A percentile compares a stretch with the other conserved stretches of the same genome.
Conservation (phyloP, 2,113 vertebrate genomes). For the Glaucomys volans region DNA sequence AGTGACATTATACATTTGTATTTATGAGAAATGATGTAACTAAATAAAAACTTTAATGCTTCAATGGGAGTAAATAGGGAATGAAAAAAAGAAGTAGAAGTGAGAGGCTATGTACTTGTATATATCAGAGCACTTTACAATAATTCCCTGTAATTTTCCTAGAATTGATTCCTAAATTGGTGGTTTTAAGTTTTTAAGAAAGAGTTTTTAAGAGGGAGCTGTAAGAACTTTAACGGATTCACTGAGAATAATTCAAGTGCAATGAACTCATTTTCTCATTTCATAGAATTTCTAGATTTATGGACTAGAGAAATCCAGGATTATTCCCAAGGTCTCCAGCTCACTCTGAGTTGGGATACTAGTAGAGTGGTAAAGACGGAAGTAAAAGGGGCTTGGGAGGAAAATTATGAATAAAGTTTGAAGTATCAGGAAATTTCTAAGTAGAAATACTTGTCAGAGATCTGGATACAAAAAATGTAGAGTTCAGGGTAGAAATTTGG, state of each 20-base stretch:
- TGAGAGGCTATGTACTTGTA: background rate
- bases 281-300: background rate
- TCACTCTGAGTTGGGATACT: background rate
- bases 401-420: background rate
- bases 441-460: background rate
- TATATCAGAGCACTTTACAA: background rate
- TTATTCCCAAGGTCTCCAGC: background rate
- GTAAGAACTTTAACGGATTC: background rate
- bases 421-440: background rate
- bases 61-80: background rate
- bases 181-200: background rate
- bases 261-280: slow-evolving; percentile 6
- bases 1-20: background rate
- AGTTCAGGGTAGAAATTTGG: background rate
- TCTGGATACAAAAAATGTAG: background rate
- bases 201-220: background rate
- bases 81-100: background rate
- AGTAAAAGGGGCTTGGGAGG: background rate
- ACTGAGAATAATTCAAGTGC: background rate
- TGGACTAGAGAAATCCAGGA: background rate
- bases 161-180: background rate
- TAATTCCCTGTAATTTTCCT: background rate
- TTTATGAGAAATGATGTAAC: slow-evolving; percentile 36
- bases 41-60: slow-evolving; percentile 44
- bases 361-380: background rate